phyloP scores from a whole-genome alignment of 2,113 vertebrate species.

The Dromiciops gliroides region DNA sequence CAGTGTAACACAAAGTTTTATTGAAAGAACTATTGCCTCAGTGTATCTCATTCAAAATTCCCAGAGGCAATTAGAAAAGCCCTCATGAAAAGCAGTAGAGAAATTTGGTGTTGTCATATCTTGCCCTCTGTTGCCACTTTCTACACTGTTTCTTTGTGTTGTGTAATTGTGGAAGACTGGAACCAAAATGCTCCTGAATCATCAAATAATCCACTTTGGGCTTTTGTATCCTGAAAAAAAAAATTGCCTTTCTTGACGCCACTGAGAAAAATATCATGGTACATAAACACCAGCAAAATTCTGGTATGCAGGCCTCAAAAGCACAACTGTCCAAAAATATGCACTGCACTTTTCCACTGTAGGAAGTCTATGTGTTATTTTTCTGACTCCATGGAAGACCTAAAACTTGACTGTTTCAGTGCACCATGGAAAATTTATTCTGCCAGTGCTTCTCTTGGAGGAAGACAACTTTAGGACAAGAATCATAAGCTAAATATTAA shows the following conservation, averaged over 20 bases:
- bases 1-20: background rate
- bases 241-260: background rate
- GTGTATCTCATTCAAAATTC: background rate
- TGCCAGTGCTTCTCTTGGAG: constrained; percentile 6
- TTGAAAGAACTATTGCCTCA: background rate
- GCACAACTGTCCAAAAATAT: constrained; percentile 16
- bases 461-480: constrained; percentile 2
- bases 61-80: background rate
- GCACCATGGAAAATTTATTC: constrained; percentile 18
- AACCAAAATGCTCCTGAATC: background rate
- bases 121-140: background rate
- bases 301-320: background rate
- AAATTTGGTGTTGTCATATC: background rate
- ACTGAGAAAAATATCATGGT: background rate
- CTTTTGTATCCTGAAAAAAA: background rate
- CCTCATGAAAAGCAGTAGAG: background rate
- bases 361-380: background rate
- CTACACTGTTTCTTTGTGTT: background rate
- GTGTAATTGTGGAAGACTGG: background rate
- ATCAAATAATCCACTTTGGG: background rate
- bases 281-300: background rate
- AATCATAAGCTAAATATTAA: background rate
- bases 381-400: background rate
- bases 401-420: background rate
- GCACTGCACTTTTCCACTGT: background rate